Evolutionary conservation across 2,113 vertebrate genomes (phyloP), one percentile per base, ranked within the genome.

Genomic region (Pachypanchax playfairii): DNA sequence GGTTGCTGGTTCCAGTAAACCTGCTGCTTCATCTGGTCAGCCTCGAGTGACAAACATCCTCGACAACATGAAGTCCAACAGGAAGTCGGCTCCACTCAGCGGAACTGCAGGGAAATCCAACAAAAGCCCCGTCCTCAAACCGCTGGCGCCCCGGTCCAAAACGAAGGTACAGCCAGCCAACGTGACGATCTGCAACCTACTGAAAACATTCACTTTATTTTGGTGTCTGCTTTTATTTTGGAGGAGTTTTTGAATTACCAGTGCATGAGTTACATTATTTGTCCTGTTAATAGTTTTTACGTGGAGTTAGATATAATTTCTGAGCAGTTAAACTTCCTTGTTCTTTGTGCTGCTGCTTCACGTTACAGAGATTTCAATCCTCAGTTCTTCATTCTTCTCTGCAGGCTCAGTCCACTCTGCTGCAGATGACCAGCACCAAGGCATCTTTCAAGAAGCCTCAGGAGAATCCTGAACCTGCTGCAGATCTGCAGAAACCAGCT

Each of bases 81-180:
- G 87, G 90, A 97, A 93, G 84, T 77, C 77, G 0, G 31, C 77
- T 35, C 65, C 39, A 0, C 66, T 90, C 33, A 38, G 54, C 26
- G 76, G 71, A 24, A 82, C 89, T 39, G 50, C 81, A 14, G 85
- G 38, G 36, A 94, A 88, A 74, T 87, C 86, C 29, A 85, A 76
- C 77, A 95, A 89, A 72, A 60, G 83, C n/a, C 83, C 87, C 0
- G 85, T 96, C 57, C 93, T 99, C 75, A 98, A 96, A 50, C 97
- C 97, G 29, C 90, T 98, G 70, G 88, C 86, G 22, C 95, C 94
- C 52, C 94, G 90, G 58, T 77, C 94, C 21, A 98, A 93, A 78
- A 80, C 90, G n/a, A 98, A 96, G 90, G 95, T 96, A 89, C 39
- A n/a, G 5, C 5, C 18, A 17, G 5, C 15, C n/a, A 4, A 5